Base-by-base conservation (phyloP, 2,888 invertebrate species). In the Augiades crinisus region DNA sequence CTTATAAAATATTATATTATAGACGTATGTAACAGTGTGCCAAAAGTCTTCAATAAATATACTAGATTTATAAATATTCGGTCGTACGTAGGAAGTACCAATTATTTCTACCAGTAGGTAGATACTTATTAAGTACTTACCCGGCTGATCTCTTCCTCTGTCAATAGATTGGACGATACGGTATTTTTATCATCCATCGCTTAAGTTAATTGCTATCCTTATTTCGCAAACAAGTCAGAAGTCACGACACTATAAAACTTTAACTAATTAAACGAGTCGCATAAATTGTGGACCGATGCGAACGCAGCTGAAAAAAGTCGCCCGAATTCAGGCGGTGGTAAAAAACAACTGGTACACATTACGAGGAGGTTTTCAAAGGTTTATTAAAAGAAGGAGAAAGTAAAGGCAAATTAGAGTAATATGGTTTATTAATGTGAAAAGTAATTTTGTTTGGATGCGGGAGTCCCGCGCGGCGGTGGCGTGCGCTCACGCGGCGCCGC, bases 301-400 rank as follows among this genome's bases (percentile, higher is more conserved):
- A 64, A 65, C 59, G 60, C 58, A 60, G 53, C 58, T 63, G 69
- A 75, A 76, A 76, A 76, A 78, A 78, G 73, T 74, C 82, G 63
- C 70, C 87, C 84, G 82, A 74, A 72, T 70, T 75, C 77, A 82
- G 72, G 65, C 77, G 73, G 74, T 65, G 75, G 78, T 84, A 88
- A 86, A 88, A 87, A 88, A 86, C 80, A 86, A 89, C 88, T 89
- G 88, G 75, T 80, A 77, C 70, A 78, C 76, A 78, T 79, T 77
- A 81, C 82, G 62, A 71, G 67, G 72, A 76, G 75, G 36, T 81
- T 84, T 83, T 79, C 77, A 72, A 75, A 75, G 76, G 78, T 78
- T 86, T 84, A 84, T 87, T 87, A 87, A 86, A 87, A 83, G 83
- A 83, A 85, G 72, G 73, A 78, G 77, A 84, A 83, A 81, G 84